phyloP scores from a whole-genome alignment of 2,797 vertebrate genomes.

The Podarcis lilfordi region DNA sequence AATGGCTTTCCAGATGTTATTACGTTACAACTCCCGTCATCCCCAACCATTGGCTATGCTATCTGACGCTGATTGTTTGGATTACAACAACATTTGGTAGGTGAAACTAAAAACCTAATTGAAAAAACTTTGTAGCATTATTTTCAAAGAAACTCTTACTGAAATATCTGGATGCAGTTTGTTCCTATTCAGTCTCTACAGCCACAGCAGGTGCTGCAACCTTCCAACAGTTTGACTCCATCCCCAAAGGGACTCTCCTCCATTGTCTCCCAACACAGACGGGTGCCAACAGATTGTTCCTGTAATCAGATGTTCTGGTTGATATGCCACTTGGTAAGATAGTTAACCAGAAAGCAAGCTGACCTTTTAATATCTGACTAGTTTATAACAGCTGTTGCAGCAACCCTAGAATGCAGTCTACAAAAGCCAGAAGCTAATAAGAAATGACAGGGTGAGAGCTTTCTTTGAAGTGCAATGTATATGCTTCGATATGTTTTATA shows the following conservation, averaged over 20 bases:
- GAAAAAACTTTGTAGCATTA: background rate
- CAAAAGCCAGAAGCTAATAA: background rate
- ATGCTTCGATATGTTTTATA: background rate
- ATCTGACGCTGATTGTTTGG: too few relatives aligned
- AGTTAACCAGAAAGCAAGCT: background rate
- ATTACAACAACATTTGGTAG: too few relatives aligned
- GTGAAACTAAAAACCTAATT: background rate
- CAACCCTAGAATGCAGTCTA: background rate
- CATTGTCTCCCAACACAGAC: too few relatives aligned
- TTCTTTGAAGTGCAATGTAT: background rate
- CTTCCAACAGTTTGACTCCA: too few relatives aligned
- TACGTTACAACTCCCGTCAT: too few relatives aligned
- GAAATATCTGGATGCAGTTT: background rate
- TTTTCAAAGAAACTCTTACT: background rate
- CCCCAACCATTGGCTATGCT: too few relatives aligned
- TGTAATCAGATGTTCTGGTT: background rate
- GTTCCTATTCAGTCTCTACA: too few relatives aligned
- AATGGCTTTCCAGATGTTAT: too few relatives aligned
- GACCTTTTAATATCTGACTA: background rate
- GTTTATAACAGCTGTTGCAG: background rate
- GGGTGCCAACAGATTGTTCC: too few relatives aligned
- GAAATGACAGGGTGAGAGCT: background rate
- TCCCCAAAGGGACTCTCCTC: too few relatives aligned
- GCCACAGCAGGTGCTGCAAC: too few relatives aligned
- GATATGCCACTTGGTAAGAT: background rate